These are phyloP conservation scores for Caerostris darwini DNA, from an alignment of 1,140 invertebrate species.

Conservation along the genomic window DNA sequence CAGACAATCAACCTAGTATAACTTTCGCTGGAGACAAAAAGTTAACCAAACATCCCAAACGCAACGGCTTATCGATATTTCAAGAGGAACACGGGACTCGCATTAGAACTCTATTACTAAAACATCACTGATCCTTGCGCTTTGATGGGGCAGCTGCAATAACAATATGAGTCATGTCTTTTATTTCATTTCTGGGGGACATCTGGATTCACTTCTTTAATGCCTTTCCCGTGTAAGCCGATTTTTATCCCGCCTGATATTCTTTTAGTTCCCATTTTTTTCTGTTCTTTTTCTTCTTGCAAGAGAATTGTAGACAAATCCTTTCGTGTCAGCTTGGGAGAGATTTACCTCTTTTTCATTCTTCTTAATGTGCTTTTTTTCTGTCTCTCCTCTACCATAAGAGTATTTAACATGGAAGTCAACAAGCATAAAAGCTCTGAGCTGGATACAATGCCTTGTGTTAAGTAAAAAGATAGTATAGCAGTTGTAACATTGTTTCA, in stretches of 20 bases:
- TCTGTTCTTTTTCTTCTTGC: no score
- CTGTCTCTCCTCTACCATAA: no score
- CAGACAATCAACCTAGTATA: not conserved
- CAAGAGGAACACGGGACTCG: not conserved
- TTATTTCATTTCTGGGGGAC: not conserved
- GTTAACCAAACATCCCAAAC: not conserved
- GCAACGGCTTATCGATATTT: not conserved
- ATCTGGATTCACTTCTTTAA: not conserved
- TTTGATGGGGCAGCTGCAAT: conserved; percentile 6
- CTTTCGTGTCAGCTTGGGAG: no score
- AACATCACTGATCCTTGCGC: not conserved
- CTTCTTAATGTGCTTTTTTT: no score
- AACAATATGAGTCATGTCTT: conserved; percentile 4
- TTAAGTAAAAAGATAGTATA: no score
- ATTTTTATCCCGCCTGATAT: not conserved
- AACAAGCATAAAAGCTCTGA: no score
- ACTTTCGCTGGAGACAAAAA: not conserved
- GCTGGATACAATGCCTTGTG: no score
- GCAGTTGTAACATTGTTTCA: no score
- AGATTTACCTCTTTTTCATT: no score
- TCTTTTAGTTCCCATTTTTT: not conserved
- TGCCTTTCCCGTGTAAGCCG: not conserved
- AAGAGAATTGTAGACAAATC: no score
- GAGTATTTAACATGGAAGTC: no score
- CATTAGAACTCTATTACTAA: conserved; percentile 2